A percentile compares a stretch with the other conserved stretches of the same genome.
These are phyloP conservation scores for Oreortyx pictus DNA, from an alignment of 2,797 vertebrate species.

Conservation along the genomic window DNA sequence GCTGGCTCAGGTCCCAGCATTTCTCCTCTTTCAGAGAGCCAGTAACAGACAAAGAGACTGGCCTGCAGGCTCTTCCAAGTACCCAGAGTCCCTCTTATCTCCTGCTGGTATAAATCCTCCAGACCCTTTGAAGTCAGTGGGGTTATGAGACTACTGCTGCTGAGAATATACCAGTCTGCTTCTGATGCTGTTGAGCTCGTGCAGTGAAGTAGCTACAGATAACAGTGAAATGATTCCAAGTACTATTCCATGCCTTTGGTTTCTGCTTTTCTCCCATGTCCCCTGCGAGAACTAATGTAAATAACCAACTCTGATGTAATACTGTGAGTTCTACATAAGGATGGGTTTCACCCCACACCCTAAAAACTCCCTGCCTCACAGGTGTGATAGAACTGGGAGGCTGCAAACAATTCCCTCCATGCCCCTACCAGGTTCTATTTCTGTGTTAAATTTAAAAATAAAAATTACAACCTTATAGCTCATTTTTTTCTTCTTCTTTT, in stretches of 20 bases:
- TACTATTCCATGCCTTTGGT: neutral
- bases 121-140: neutral
- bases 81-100: neutral
- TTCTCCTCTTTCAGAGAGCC: neutral
- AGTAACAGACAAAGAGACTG: neutral
- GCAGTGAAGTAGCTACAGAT: neutral
- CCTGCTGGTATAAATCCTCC: neutral
- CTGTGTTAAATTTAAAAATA: conserved; percentile 36
- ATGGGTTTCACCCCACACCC: accelerated
- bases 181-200: neutral
- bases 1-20: neutral
- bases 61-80: neutral
- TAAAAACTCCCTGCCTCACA: neutral
- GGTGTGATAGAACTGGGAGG: neutral
- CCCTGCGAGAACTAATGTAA: neutral
- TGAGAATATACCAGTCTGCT: neutral
- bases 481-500: neutral
- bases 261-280: neutral
- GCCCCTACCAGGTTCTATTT: neutral
- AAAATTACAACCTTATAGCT: neutral
- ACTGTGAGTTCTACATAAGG: neutral
- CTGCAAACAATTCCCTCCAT: neutral
- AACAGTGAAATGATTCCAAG: neutral
- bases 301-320: neutral
- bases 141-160: neutral